Conservation (phyloP, 92 coral and sea anemone genomes). For the Umimayanthus chanpuru region DNA sequence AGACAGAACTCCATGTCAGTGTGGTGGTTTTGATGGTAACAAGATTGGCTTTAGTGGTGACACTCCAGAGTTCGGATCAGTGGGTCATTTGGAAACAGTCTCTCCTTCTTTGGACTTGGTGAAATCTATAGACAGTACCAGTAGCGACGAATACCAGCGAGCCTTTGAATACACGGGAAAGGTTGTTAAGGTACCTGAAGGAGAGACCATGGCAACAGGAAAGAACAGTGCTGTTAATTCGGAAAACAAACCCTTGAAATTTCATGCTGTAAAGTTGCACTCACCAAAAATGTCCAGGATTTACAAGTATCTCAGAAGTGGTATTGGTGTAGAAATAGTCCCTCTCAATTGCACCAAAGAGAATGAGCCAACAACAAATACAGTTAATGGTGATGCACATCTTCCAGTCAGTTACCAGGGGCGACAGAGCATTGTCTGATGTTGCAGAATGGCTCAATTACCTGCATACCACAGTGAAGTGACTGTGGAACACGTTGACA, state of each 20-base stretch:
- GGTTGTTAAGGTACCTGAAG: background rate
- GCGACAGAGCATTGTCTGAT: background rate
- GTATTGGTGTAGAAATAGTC: background rate
- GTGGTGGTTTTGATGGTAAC: background rate
- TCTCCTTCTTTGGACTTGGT: background rate
- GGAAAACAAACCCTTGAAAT: background rate
- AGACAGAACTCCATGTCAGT: background rate
- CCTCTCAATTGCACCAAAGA: background rate
- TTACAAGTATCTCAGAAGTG: background rate
- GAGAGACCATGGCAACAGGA: background rate
- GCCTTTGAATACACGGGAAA: background rate
- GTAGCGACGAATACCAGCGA: background rate
- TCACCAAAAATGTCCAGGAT: background rate
- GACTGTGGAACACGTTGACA: background rate
- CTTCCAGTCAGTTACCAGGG: background rate
- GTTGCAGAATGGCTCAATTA: background rate
- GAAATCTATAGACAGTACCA: background rate
- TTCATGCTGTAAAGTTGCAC: background rate
- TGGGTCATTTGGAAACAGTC: background rate
- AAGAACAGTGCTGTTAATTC: background rate
- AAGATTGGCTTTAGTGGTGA: background rate
- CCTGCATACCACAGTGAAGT: background rate
- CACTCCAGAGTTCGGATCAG: slow-evolving; percentile 22
- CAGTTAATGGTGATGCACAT: background rate
- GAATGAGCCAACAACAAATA: background rate